Evolutionary conservation across 2,113 vertebrate species (phyloP).

Genomic region (Macaca fascicularis): T2T-MFA8v1.1 NC_088385.1:56683001-56683500

Average conservation of each 20-base stretch:
- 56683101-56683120: neutral
- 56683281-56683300: neutral
- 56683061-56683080: neutral
- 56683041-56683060: neutral
- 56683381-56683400: neutral
- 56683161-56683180: neutral
- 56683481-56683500: neutral
- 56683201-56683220: neutral
- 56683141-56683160: neutral
- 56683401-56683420: neutral
- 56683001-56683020: too few species aligned
- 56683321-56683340: neutral
- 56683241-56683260: neutral
- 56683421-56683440: neutral
- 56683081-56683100: neutral
- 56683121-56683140: neutral
- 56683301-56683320: neutral
- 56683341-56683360: neutral
- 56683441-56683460: neutral
- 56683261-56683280: neutral
- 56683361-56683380: neutral
- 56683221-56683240: neutral
- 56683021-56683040: neutral
- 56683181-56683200: neutral
- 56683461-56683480: constrained; percentile 13